Conservation (phyloP, 2,113 vertebrate genomes). For the Phalacrocorax brasilianus region DNA sequence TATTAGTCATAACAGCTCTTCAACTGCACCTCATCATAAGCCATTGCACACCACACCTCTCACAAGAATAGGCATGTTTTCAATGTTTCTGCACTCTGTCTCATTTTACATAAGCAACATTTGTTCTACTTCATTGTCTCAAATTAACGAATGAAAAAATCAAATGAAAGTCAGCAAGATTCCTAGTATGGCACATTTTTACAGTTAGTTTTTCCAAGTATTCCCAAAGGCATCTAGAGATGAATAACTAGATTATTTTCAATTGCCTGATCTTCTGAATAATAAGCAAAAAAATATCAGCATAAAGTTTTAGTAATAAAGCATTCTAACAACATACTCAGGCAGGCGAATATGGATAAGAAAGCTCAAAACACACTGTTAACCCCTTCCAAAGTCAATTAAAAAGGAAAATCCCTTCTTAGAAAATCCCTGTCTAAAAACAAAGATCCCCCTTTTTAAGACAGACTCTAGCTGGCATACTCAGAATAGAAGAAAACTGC, state of each 20-base stretch:
- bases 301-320: neutral
- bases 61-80: slow-evolving; percentile 14
- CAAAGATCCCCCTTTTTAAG: neutral
- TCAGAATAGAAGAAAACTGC: neutral
- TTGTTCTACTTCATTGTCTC: neutral
- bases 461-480: neutral
- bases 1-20: neutral
- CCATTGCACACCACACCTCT: neutral
- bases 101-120: neutral
- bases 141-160: neutral
- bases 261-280: neutral
- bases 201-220: neutral
- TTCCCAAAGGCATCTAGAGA: neutral
- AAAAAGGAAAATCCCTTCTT: neutral
- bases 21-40: neutral
- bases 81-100: neutral
- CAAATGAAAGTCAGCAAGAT: neutral
- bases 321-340: neutral
- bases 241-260: neutral
- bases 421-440: neutral
- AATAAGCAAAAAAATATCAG: neutral
- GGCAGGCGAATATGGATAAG: neutral
- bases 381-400: neutral
- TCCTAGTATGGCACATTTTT: neutral
- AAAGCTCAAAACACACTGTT: neutral